These are phyloP conservation scores for Rhadina sibilatrix DNA, from an alignment of 2,113 vertebrate genomes.

Conservation along the genomic window DNA sequence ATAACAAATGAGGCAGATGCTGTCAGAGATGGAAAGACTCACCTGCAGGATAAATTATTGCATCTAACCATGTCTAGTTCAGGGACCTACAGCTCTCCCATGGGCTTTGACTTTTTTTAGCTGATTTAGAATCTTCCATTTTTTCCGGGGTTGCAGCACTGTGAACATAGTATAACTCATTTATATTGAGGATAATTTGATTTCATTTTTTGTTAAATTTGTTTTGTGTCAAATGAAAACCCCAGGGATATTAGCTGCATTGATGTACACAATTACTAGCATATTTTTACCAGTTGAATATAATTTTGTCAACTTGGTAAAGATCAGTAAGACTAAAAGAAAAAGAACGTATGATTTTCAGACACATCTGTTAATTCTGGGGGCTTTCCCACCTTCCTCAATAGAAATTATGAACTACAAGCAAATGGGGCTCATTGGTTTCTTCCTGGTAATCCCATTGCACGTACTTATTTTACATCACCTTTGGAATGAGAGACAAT, in stretches of 20 bases:
- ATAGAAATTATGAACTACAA: background rate
- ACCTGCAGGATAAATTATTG: background rate
- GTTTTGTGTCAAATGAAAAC: background rate
- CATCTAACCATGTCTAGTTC: background rate
- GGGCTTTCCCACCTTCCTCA: background rate
- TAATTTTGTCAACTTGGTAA: background rate
- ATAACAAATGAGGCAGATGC: background rate
- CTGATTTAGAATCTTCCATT: background rate
- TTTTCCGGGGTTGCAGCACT: background rate
- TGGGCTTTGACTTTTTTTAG: background rate
- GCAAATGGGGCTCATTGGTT: background rate
- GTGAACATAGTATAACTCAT: background rate
- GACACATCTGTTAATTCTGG: background rate
- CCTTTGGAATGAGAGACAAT: background rate
- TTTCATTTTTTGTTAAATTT: background rate
- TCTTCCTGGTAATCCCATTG: background rate
- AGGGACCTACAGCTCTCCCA: background rate
- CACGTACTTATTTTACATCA: background rate
- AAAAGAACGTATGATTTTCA: background rate
- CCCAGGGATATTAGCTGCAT: background rate
- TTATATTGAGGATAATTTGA: background rate
- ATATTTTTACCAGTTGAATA: constrained; percentile 2
- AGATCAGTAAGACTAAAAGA: background rate
- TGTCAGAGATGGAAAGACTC: background rate
- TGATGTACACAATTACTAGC: background rate